These are phyloP conservation scores for Andrena flavipes DNA, from an alignment of 2,888 invertebrate species.

Conservation along the genomic window DNA sequence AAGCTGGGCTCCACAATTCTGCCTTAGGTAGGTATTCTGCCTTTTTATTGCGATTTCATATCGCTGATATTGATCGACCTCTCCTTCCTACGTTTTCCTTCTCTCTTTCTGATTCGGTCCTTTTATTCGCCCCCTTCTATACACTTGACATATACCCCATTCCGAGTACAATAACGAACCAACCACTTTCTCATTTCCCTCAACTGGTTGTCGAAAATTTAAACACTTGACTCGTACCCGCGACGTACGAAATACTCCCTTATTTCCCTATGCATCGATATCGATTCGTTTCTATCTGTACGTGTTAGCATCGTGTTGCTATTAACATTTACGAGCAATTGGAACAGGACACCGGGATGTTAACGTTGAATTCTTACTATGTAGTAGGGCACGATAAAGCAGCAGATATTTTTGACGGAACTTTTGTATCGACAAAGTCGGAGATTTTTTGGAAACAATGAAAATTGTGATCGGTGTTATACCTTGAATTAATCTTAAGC, in stretches of 20 bases:
- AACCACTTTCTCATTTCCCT: background rate
- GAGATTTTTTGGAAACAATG: slow-evolving; percentile 71
- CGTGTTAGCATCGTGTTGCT: background rate
- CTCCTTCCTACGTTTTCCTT: background rate
- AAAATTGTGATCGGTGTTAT: slow-evolving; percentile 79
- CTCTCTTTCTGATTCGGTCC: background rate
- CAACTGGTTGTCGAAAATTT: background rate
- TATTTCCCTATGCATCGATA: background rate
- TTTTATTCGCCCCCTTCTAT: background rate
- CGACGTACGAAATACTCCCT: background rate
- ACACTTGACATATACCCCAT: background rate
- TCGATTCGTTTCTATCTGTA: background rate
- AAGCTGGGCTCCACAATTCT: slow-evolving; percentile 16
- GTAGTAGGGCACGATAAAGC: slow-evolving; percentile 67
- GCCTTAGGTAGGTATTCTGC: background rate
- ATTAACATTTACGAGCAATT: slow-evolving; percentile 1
- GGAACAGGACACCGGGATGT: slow-evolving; percentile 51
- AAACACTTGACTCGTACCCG: background rate
- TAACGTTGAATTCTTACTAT: slow-evolving; percentile 55
- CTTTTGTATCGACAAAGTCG: slow-evolving; percentile 76
- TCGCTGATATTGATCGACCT: background rate
- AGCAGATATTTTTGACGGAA: slow-evolving; percentile 79
- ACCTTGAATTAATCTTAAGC: slow-evolving; percentile 74
- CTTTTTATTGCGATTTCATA: background rate
- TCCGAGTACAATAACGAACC: background rate